Evolutionary conservation across 1,140 invertebrate species (phyloP), one percentile per base, ranked within the genome.

Genomic region (Frieseomelitta varia): DNA sequence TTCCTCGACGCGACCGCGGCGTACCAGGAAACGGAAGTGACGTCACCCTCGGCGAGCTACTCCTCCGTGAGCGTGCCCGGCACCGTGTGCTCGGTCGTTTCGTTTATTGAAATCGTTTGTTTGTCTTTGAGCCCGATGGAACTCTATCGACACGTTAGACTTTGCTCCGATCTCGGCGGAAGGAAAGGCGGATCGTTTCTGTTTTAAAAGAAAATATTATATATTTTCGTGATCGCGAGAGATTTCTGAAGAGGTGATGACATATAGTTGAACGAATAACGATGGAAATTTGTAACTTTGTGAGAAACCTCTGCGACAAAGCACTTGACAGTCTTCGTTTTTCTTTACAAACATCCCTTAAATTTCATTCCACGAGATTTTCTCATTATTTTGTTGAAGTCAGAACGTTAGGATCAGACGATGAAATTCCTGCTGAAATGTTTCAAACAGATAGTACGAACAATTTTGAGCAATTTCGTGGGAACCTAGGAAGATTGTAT

Each of bases 1-100:
- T 85, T 77, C 11, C 82, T 58, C 58, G 77, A 65, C 58, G 30
- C 27, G 69, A 63, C 47, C 58, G 51, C 61, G 63, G 34, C 78
- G 84, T 85, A 90, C 87, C 90, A 89, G 91, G 91, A 92, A 92
- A 92, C 91, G 91, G 91, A 92, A 92, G 88, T 92, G 91, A 92
- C 91, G 91, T 92, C 91, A 92, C 71, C 47, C 56, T 56, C 69
- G 76, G 34, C 55, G 24, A 65, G 78, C 79, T 63, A 39, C 74
- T 56, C 30, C 74, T 63, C 51, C 68, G 87, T 56, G 51, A 21
- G 56, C 61, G 85, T 61, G 47, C 81, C 68, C 69, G 61, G 81
- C 55, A 19, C 30, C 15, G 63, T 63, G 39, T 24, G 73, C 73
- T 83, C 73, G 74, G 69, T 80, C 77, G 73, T 83, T 79, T 84